Evolutionary conservation across 2,113 vertebrate genomes (phyloP).

Genomic region (Myiopsitta monachus): DNA sequence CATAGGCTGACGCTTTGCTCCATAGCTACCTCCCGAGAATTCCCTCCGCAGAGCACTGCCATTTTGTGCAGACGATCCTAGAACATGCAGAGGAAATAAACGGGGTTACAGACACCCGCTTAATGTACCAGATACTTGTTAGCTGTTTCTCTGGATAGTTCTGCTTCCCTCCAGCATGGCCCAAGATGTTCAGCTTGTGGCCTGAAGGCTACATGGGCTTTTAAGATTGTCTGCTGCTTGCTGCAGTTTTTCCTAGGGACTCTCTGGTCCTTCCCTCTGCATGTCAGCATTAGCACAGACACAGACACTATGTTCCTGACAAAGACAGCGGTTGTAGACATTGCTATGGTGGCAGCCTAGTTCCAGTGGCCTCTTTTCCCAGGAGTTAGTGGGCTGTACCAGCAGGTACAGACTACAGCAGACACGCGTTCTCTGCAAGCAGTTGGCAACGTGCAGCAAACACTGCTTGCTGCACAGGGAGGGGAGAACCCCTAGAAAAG

Average conservation of each 20-base stretch:
- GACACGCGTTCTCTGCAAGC: neutral
- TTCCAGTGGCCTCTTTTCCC: neutral
- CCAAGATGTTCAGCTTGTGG: neutral
- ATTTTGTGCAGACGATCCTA: slow-evolving; percentile 91
- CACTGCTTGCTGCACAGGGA: rapidly evolving
- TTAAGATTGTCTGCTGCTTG: neutral
- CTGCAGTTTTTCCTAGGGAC: neutral
- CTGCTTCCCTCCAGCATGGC: neutral
- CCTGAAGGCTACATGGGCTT: neutral
- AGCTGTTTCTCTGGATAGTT: neutral
- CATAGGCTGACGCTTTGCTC: slow-evolving; percentile 88
- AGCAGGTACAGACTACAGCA: neutral
- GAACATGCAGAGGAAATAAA: neutral
- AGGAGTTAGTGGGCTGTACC: too few species aligned
- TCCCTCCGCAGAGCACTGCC: slow-evolving; percentile 91
- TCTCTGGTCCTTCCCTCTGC: neutral
- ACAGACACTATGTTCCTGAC: rapidly evolving
- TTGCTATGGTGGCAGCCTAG: neutral
- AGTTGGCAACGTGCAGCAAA: neutral
- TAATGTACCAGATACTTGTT: too few species aligned
- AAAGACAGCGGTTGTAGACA: neutral
- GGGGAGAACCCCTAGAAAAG: neutral
- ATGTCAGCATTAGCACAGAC: neutral
- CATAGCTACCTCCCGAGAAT: slow-evolving; percentile 89
- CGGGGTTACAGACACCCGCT: neutral